Conservation (phyloP, 2,888 invertebrate species). For the Athalia circularis region DNA sequence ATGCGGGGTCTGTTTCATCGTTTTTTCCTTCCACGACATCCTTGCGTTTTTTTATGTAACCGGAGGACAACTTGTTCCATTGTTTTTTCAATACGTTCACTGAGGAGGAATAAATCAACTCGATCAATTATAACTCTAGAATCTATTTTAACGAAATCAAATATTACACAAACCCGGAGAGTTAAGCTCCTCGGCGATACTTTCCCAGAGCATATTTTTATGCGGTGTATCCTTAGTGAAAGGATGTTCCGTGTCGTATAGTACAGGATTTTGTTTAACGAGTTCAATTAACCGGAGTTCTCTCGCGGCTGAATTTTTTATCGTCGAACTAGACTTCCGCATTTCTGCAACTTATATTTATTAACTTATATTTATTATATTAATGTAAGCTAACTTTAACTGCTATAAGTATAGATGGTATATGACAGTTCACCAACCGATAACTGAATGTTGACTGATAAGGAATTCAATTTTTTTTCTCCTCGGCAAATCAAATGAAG, state of each 20-base stretch:
- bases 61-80: conserved; percentile 50
- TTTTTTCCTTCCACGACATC: conserved; percentile 46
- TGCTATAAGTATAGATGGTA: no score
- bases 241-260: conserved; percentile 53
- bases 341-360: background rate
- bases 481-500: background rate
- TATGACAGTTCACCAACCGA: no score
- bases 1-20: background rate
- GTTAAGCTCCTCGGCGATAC: conserved; percentile 52
- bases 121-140: background rate
- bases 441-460: no score
- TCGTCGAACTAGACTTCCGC: background rate
- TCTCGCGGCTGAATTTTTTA: conserved; percentile 32
- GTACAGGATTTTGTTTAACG: conserved; percentile 52
- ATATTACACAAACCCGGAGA: conserved; percentile 52
- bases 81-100: conserved; percentile 52
- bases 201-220: conserved; percentile 53
- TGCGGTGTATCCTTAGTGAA: conserved; percentile 39
- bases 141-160: background rate
- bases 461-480: no score
- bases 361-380: no score
- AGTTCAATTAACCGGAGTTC: conserved; percentile 54
- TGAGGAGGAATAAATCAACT: conserved; percentile 41
- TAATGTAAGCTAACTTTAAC: no score
- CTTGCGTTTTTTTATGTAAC: conserved; percentile 38